Evolutionary conservation across 2,888 invertebrate genomes (phyloP).

Genomic region (Perithous albicinctus): DNA sequence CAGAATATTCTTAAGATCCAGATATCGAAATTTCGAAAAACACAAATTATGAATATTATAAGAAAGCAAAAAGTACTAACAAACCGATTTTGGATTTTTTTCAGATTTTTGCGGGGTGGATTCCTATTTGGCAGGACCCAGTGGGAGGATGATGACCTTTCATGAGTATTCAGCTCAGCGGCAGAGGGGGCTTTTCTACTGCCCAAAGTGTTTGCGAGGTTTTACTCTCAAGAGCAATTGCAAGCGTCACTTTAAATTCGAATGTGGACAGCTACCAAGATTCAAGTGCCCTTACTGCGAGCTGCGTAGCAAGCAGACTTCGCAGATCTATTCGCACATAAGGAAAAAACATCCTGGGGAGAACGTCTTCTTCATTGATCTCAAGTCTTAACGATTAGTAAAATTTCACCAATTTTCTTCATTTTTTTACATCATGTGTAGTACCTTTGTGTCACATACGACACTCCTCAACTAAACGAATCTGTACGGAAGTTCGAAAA

Average conservation of each 20-base stretch:
- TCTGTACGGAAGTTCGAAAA: constrained; percentile 8
- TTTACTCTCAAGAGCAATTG: constrained; percentile 79
- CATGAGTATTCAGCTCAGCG: constrained; percentile 43
- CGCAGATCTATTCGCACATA: constrained; percentile 82
- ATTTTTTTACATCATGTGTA: neutral
- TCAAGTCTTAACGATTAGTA: constrained; percentile 67
- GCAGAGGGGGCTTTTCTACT: constrained; percentile 72
- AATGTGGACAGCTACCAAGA: constrained; percentile 82
- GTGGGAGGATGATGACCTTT: constrained; percentile 19
- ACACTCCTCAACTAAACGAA: constrained; percentile 11
- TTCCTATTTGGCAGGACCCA: constrained; percentile 62
- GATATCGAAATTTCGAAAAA: neutral
- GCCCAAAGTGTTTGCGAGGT: constrained; percentile 78
- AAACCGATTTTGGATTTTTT: constrained; percentile 53
- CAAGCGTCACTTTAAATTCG: constrained; percentile 82
- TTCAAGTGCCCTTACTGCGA: constrained; percentile 84
- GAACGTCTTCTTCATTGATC: constrained; percentile 78
- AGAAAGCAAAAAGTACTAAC: constrained; percentile 39
- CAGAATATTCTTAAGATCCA: neutral
- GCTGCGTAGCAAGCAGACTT: constrained; percentile 81
- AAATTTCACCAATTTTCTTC: neutral
- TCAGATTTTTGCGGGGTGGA: constrained; percentile 74
- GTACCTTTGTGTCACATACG: neutral
- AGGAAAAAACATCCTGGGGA: constrained; percentile 79
- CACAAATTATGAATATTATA: neutral